Evolutionary conservation across 2,888 invertebrate genomes (phyloP), one percentile per base, ranked within the genome.

Genomic region (Drosophila pegasa): DNA sequence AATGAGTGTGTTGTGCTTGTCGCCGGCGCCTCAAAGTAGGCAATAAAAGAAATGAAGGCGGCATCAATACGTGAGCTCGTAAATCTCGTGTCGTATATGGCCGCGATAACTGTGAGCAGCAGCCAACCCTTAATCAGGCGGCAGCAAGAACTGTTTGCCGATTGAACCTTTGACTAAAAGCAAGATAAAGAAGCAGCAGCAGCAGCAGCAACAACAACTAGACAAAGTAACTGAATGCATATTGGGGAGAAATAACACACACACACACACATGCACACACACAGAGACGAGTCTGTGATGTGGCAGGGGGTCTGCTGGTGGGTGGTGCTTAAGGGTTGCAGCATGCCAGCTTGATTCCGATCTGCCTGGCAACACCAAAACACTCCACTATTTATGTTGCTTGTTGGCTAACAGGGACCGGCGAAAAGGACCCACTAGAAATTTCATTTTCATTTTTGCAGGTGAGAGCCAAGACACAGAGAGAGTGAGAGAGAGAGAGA

Each of bases 391-490:
- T 75, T 78, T 58, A 66, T 66, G 72, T 56, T 54, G 40, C 25
- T 61, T 41, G 48, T 33, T 56, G 33, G 64, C 35, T 40, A 51
- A 29, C 14, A 16, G 55, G 43, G 43, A 63, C 72, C 78, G 80
- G 78, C 65, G 70, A 58, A 60, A 68, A 78, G 64, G 61, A 60
- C 65, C 58, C 70, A 85, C 48, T 18, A 62, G 71, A 85, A 84
- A 86, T 84, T 84, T 84, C 83, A 83, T 77, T 84, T 84, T 84
- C 83, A 84, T 80, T 84, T 87, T 68, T 47, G 88, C 88, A 84
- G 88, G 80, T 88, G 83, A 83, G 86, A 68, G 59, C 43, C 59
- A 62, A 67, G 51, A 52, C 41, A 14, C 3, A n/a, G 38, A 51
- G 45, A 14, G 43, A 29, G 41, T 35, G 52, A 58, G 41, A 22